Evolutionary conservation across 2,797 vertebrate species (phyloP).

Genomic region (Rhinella marina): DNA sequence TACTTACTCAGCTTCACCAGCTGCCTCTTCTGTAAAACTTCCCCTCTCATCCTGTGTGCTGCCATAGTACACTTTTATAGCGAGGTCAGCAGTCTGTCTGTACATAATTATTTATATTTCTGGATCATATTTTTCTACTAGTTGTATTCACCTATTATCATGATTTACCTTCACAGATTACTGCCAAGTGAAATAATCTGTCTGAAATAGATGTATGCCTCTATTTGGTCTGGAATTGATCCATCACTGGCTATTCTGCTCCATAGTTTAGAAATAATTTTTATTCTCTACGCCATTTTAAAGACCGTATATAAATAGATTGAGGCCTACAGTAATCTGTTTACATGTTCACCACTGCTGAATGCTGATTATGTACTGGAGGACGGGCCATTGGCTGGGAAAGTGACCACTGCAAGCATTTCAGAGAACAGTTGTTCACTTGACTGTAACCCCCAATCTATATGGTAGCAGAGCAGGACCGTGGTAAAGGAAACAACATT

Average conservation of each 20-base stretch:
- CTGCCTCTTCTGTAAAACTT: background rate
- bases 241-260: constrained; percentile 34
- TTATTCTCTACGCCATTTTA: constrained; percentile 20
- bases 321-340: constrained; percentile 52
- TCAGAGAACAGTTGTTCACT: constrained; percentile 32
- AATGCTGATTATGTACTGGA: constrained; percentile 58
- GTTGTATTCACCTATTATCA: constrained; percentile 27
- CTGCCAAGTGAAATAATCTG: constrained; percentile 30
- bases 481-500: background rate
- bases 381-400: constrained; percentile 51
- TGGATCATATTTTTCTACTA: background rate
- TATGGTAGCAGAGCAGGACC: constrained; percentile 31
- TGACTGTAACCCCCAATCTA: constrained; percentile 49
- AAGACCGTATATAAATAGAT: constrained; percentile 53
- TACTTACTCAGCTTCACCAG: background rate
- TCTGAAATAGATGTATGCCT: constrained; percentile 45
- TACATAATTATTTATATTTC: background rate
- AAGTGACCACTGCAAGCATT: constrained; percentile 47
- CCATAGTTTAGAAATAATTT: constrained; percentile 14
- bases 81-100: background rate
- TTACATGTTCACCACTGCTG: constrained; percentile 43
- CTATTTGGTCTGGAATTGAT: constrained; percentile 48
- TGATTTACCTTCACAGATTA: constrained; percentile 46
- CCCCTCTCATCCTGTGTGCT: background rate
- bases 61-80: background rate